Conservation (phyloP, 2,888 invertebrate genomes). For the Melinopterus prodromus region DNA sequence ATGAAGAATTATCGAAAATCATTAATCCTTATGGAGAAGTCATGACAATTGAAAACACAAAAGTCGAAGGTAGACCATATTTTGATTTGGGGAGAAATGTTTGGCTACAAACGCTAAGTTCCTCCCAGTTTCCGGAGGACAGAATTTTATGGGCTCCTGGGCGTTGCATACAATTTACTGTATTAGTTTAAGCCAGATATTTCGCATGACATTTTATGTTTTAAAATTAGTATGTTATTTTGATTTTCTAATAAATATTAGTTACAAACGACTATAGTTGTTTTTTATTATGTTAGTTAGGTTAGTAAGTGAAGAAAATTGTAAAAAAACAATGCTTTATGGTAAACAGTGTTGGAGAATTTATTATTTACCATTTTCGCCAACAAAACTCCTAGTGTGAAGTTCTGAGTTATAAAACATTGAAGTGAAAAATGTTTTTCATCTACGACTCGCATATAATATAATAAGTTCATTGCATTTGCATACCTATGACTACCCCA, state of each 20-base stretch:
- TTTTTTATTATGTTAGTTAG: too few species aligned
- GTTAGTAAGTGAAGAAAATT: too few species aligned
- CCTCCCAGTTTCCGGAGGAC: neutral
- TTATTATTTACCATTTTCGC: too few species aligned
- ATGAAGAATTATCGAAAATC: neutral
- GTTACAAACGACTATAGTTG: too few species aligned
- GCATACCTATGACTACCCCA: too few species aligned
- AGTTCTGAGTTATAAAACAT: too few species aligned
- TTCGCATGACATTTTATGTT: neutral
- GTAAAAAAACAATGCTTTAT: too few species aligned
- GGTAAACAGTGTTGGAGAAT: too few species aligned
- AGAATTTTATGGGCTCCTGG: neutral
- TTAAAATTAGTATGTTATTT: neutral
- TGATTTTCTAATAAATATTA: slow-evolving; percentile 10
- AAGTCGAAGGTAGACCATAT: neutral
- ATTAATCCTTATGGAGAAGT: neutral
- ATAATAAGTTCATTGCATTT: too few species aligned
- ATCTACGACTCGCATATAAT: too few species aligned
- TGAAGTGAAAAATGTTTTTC: too few species aligned
- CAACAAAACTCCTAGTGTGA: too few species aligned
- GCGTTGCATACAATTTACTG: neutral
- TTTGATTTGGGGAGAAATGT: neutral
- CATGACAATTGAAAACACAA: neutral
- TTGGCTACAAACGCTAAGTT: neutral
- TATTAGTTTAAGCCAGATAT: neutral